These are phyloP conservation scores for Alauda arvensis DNA, from an alignment of 2,797 vertebrate species.

Conservation along the genomic window DNA sequence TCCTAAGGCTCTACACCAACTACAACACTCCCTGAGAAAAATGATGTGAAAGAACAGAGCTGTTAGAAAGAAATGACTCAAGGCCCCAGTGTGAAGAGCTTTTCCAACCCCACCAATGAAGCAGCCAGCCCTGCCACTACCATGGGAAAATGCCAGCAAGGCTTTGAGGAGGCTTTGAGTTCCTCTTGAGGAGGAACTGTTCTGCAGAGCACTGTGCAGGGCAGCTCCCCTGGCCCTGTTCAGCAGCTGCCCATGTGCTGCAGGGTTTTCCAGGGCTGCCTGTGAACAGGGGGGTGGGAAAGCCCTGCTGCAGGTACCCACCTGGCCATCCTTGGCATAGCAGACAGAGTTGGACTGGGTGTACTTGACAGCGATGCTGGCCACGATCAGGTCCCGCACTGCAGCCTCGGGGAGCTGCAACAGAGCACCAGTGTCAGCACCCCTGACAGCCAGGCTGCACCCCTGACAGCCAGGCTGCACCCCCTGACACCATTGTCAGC, in stretches of 20 bases:
- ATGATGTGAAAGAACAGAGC: neutral
- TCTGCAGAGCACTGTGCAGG: neutral
- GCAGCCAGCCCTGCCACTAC: neutral
- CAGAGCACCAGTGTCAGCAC: neutral
- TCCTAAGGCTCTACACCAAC: neutral
- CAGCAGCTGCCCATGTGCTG: neutral
- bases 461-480: no score
- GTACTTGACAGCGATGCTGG: slow-evolving; percentile 92
- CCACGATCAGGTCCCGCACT: slow-evolving; percentile 88
- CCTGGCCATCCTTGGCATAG: slow-evolving; percentile 95
- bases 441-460: neutral
- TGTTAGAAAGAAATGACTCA: neutral
- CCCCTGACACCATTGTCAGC: no score
- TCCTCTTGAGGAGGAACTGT: neutral
- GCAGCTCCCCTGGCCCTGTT: neutral
- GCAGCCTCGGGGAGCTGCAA: slow-evolving; percentile 85
- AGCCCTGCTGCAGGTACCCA: slow-evolving; percentile 75
- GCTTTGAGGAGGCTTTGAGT: no score
- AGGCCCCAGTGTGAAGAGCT: neutral
- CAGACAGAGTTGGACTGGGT: slow-evolving; percentile 98
- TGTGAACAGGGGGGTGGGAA: neutral
- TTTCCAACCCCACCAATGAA: neutral
- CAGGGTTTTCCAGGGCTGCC: neutral
- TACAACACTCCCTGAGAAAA: neutral
- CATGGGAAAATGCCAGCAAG: fast-evolving